Evolutionary conservation across 1,140 invertebrate species (phyloP).

Genomic region (Lutraria rhynchaena): DNA sequence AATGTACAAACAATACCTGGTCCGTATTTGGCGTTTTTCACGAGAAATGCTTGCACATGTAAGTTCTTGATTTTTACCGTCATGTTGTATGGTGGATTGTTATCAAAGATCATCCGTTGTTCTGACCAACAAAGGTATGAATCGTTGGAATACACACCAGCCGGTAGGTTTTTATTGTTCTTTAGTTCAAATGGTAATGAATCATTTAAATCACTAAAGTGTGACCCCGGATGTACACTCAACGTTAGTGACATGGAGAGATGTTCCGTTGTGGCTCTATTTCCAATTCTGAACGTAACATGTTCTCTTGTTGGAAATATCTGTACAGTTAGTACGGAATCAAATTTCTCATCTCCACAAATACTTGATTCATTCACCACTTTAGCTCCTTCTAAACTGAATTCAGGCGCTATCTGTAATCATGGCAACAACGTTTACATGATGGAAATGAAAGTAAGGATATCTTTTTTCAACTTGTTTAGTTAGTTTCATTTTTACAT

Average conservation of each 20-base stretch:
- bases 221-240: not conserved
- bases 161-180: not conserved
- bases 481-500: too few species aligned
- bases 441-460: not conserved
- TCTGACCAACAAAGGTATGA: not conserved
- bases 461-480: too few species aligned
- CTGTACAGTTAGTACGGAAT: not conserved
- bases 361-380: not conserved
- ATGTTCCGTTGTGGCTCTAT: too few species aligned
- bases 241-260: not conserved
- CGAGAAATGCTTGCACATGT: conserved; percentile 1
- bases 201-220: conserved; percentile 2
- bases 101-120: not conserved
- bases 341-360: not conserved
- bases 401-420: not conserved
- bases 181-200: not conserved
- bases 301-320: not conserved
- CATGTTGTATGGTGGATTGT: not conserved
- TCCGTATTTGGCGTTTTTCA: not conserved
- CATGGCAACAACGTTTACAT: not conserved
- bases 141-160: not conserved
- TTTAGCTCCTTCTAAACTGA: conserved; percentile 8
- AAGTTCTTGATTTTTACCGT: not conserved
- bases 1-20: too few species aligned
- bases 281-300: not conserved